A percentile compares a stretch with the other conserved stretches of the same genome.
Evolutionary conservation across 2,113 vertebrate genomes (phyloP).

Genomic region (Cairina moschata): DNA sequence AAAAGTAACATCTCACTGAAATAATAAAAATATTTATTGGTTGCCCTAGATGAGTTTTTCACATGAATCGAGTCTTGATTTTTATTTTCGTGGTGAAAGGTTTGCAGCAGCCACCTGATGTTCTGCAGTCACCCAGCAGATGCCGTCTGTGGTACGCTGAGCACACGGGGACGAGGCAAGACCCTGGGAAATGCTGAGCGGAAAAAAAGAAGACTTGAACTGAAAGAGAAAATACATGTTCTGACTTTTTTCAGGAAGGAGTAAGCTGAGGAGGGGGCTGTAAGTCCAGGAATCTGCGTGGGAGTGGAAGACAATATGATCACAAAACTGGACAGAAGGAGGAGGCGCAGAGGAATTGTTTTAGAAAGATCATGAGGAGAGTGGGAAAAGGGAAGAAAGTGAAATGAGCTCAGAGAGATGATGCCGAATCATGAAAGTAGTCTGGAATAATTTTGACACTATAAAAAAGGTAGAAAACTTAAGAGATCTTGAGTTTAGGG

Average conservation of each 20-base stretch:
- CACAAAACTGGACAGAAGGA: not conserved
- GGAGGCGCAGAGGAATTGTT: not conserved
- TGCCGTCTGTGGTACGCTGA: conserved; percentile 22
- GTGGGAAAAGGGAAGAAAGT: rapidly evolving
- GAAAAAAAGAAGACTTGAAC: not conserved
- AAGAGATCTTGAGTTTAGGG: not conserved
- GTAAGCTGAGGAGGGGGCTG: not conserved
- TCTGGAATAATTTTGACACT: not conserved
- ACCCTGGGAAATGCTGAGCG: not conserved
- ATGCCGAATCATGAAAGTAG: not conserved
- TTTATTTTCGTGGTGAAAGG: rapidly evolving
- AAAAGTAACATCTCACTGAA: not conserved
- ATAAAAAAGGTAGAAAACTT: not conserved
- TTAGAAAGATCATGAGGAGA: not conserved
- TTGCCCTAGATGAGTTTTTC: not conserved
- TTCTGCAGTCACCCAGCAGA: conserved; percentile 44
- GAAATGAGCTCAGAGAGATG: not conserved
- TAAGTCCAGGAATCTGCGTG: not conserved
- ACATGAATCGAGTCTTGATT: not conserved
- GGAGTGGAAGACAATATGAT: not conserved
- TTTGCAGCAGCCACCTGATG: not conserved
- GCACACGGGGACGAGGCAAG: rapidly evolving
- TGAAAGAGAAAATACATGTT: not conserved
- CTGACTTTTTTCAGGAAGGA: not conserved
- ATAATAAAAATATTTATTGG: not conserved